Base-by-base conservation (phyloP, 2,113 vertebrate genomes). In the Solenodon paradoxus region DNA sequence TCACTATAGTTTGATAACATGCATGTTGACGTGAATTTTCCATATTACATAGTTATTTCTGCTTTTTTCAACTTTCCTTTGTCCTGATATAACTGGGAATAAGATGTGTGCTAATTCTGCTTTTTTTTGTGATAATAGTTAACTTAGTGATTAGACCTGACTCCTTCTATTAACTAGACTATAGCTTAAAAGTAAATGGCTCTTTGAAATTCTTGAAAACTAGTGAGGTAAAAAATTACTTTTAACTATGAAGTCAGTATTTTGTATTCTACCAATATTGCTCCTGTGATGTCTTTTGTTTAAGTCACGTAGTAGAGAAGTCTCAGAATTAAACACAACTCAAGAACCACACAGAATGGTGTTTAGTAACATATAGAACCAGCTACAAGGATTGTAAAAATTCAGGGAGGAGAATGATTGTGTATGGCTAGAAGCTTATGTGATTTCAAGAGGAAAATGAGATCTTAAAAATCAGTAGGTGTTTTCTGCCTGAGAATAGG, bases 371-470 rank as follows among this genome's bases (percentile, higher is more conserved):
- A 26, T 30, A 2, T 38, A 2, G 32, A 80, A 45, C 12, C 51
- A 49, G 2, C n/a, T 74, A 1, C 68, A 55, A 10, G 26, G 42
- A 66, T 42, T 63, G 68, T 45, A 77, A 81, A 24, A 90, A 88
- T 74, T 78, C 7, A 47, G 63, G 26, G 47, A 92, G 9, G 13
- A 49, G 19, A 38, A 40, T 53, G 57, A 30, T 77, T 88, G 11
- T 53, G 6, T 38, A n/a, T 9, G 38, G 30, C 53, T 47, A 40
- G 10, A 83, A 2, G 38, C 35, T 83, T 74, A 22, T 40, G 17
- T 90, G 49, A 78, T 91, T 96, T 81, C 20, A 85, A 81, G 32
- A 88, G 72, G 38, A 95, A 96, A 63, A 86, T 0, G 1, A 40
- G 2, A 45, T 78, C 57, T 74, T 69, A 87, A 42, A 84, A 77